phyloP scores from a whole-genome alignment of 37 sponge, comb jelly and placozoan genomes.

The Axinella damicornis region DNA sequence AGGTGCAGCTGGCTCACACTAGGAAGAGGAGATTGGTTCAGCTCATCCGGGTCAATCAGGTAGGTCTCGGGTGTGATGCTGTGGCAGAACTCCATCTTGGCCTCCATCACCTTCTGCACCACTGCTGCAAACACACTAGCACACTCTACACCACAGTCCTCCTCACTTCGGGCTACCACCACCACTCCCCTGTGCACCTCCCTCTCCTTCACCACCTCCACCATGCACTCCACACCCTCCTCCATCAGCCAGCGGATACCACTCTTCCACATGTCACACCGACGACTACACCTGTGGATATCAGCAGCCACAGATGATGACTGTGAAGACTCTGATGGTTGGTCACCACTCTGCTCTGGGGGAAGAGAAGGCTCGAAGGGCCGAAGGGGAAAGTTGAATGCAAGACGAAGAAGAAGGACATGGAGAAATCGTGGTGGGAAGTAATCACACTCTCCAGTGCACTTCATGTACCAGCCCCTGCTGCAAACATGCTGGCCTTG shows the following conservation, averaged over 20 bases:
- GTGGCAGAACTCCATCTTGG: slow-evolving; percentile 23
- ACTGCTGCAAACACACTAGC: slow-evolving; percentile 7
- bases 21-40: neutral
- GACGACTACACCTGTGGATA: neutral
- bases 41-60: slow-evolving; percentile 25
- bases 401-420: slow-evolving; percentile 32
- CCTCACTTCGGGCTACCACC: slow-evolving; percentile 14
- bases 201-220: slow-evolving; percentile 38
- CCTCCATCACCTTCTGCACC: slow-evolving; percentile 14
- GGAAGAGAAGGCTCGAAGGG: no score
- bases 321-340: no score
- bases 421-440: slow-evolving; percentile 54
- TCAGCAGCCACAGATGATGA: neutral
- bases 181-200: slow-evolving; percentile 24
- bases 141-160: slow-evolving; percentile 24
- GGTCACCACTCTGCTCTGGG: no score
- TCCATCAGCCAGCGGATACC: slow-evolving; percentile 52
- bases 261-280: slow-evolving; percentile 50
- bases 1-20: neutral
- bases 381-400: slow-evolving; percentile 19
- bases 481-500: neutral
- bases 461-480: slow-evolving; percentile 38
- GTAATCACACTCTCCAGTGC: slow-evolving; percentile 11
- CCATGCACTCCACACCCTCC: slow-evolving; percentile 33
- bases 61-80: neutral